phyloP scores from a whole-genome alignment of 53 echinoderm and acorn worm species.

The Crossaster papposus region DNA sequence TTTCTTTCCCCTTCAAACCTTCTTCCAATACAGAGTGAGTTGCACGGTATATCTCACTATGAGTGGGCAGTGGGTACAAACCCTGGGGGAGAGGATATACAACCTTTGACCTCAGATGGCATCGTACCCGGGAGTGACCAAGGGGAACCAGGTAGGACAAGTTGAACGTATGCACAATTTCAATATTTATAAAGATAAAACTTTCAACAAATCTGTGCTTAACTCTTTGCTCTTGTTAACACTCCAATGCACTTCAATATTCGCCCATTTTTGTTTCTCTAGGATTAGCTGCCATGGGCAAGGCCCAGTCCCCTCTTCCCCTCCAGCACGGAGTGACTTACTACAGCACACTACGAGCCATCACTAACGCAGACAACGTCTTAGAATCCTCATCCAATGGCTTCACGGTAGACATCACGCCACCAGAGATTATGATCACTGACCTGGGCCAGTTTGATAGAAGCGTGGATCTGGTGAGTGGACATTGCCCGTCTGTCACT shows the following conservation, averaged over 20 bases:
- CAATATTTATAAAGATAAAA: no score
- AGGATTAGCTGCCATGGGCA: conserved; percentile 48
- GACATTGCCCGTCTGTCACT: background rate
- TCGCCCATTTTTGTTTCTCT: background rate
- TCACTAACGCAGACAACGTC: conserved; percentile 61
- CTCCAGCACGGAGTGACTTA: conserved; percentile 59
- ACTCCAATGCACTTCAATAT: no score
- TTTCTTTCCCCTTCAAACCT: no score
- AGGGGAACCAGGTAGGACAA: conserved; percentile 10
- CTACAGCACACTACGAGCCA: conserved; percentile 62
- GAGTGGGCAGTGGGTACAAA: conserved; percentile 71
- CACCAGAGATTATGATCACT: conserved; percentile 49
- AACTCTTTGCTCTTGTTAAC: no score
- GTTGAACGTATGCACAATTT: background rate
- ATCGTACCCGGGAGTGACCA: conserved; percentile 50
- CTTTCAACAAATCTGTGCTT: no score
- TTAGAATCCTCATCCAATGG: conserved; percentile 62
- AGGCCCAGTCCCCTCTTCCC: conserved; percentile 60
- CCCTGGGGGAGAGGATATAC: conserved; percentile 64
- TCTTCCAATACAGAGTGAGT: conserved; percentile 45
- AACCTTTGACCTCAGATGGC: conserved; percentile 65
- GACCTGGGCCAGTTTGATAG: conserved; percentile 31
- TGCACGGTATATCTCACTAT: conserved; percentile 62
- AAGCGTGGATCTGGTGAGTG: conserved; percentile 31
- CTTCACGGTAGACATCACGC: conserved; percentile 61